Percentiles rank a stretch among this genome's conserved stretches.
phyloP scores from a whole-genome alignment of 2,888 invertebrate species.

The Dromius quadrimaculatus region DNA sequence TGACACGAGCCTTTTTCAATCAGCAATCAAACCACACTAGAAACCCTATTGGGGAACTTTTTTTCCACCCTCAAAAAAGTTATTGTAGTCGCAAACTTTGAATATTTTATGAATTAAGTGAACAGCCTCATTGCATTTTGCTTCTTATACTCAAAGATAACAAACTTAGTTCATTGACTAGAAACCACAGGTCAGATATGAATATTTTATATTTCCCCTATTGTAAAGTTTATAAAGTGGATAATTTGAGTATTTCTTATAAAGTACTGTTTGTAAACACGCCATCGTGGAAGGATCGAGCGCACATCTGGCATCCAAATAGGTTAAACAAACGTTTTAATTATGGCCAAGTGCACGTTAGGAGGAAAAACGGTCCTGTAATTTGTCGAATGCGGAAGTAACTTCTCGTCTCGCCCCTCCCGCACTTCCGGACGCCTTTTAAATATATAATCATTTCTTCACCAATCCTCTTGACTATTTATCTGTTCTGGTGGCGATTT shows the following conservation, averaged over 20 bases:
- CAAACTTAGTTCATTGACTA: no score
- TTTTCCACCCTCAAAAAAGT: no score
- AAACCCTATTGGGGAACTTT: no score
- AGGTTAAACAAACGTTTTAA: conserved; percentile 52
- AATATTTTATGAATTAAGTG: no score
- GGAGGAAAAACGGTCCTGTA: conserved; percentile 46
- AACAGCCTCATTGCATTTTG: no score
- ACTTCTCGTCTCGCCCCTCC: conserved; percentile 24
- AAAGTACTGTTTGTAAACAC: not conserved
- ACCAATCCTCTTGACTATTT: conserved; percentile 4
- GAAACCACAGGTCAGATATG: no score
- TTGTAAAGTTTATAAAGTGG: not conserved
- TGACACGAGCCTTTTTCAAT: no score
- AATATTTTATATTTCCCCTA: not conserved
- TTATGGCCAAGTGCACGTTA: conserved; percentile 50
- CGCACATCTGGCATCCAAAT: conserved; percentile 50
- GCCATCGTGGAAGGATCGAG: conserved; percentile 14
- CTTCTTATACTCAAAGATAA: no score
- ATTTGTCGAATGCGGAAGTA: conserved; percentile 44
- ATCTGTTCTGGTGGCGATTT: conserved; percentile 12
- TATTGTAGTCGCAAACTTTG: no score
- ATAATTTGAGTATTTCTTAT: not conserved
- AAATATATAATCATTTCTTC: conserved; percentile 49
- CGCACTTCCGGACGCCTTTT: conserved; percentile 42
- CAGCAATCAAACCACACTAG: no score